Percentiles rank a stretch among this genome's conserved stretches.
Evolutionary conservation across 1,140 invertebrate species (phyloP).

Genomic region (Pseudomyrmex dendroicus): DNA sequence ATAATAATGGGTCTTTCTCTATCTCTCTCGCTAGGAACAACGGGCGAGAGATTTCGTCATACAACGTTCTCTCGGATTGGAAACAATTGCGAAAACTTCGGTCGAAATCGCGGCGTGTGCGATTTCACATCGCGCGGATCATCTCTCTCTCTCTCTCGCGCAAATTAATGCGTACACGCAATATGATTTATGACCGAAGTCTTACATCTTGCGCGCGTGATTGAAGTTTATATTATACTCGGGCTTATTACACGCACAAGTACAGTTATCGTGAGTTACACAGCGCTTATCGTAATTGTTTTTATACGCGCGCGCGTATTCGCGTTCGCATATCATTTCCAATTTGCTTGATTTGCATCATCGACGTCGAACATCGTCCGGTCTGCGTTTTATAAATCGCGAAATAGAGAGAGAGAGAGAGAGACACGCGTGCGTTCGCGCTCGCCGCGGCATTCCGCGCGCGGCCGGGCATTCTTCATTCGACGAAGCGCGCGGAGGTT

Average conservation of each 20-base stretch:
- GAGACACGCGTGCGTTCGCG: neutral
- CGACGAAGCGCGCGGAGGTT: constrained; percentile 34
- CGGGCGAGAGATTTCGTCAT: constrained; percentile 1
- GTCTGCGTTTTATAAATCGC: constrained; percentile 47
- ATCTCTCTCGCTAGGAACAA: neutral
- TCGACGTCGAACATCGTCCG: constrained; percentile 26
- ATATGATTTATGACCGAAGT: too few relatives aligned
- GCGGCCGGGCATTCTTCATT: constrained; percentile 51
- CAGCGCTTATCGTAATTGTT: constrained; percentile 27
- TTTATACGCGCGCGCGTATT: neutral
- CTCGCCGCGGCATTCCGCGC: constrained; percentile 51
- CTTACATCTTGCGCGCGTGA: neutral
- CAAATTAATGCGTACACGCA: too few relatives aligned
- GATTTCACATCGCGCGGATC: neutral
- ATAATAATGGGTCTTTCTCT: constrained; percentile 13
- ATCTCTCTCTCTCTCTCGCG: neutral
- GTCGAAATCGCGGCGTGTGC: too few relatives aligned
- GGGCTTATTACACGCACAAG: too few relatives aligned
- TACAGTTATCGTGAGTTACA: neutral
- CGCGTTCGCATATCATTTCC: constrained; percentile 18
- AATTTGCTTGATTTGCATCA: constrained; percentile 43
- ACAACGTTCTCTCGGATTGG: neutral
- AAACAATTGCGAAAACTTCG: neutral
- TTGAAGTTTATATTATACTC: too few relatives aligned
- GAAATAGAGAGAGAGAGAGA: too few relatives aligned